phyloP scores from a whole-genome alignment of 2,888 invertebrate genomes.

The Microctonus aethiopoides region DNA sequence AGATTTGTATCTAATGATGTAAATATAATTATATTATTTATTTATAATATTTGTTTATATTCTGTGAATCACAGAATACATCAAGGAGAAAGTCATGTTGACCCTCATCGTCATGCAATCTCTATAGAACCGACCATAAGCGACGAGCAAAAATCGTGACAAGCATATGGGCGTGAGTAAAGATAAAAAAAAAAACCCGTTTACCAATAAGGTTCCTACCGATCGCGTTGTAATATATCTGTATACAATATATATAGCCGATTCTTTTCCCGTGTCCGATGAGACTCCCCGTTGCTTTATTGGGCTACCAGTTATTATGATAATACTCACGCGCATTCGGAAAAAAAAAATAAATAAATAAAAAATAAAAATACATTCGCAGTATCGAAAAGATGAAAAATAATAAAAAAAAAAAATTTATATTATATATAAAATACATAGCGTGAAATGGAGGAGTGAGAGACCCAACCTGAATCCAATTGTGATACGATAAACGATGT shows the following conservation, averaged over 20 bases:
- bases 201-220: slow-evolving; percentile 30
- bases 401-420: slow-evolving; percentile 1
- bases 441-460: neutral
- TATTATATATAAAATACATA: neutral
- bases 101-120: slow-evolving; percentile 17
- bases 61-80: neutral
- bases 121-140: slow-evolving; percentile 29
- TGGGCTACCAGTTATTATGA: slow-evolving; percentile 53
- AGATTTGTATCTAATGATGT: neutral
- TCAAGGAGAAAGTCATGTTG: slow-evolving; percentile 1
- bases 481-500: slow-evolving; percentile 17
- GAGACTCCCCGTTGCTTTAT: slow-evolving; percentile 49
- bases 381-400: neutral
- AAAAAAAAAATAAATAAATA: slow-evolving; percentile 10
- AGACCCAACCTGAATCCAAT: slow-evolving; percentile 23
- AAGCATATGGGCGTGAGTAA: slow-evolving; percentile 51
- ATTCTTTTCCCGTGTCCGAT: slow-evolving; percentile 33
- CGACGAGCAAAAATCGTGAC: slow-evolving; percentile 48
- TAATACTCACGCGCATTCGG: slow-evolving; percentile 39
- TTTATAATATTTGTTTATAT: neutral
- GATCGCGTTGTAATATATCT: neutral
- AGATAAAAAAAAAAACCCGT: slow-evolving; percentile 52
- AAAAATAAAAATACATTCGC: neutral
- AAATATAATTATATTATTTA: neutral
- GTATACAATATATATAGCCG: neutral